Base-by-base conservation (phyloP, 2,888 invertebrate species). In the Ecliptopera silaceata region DNA sequence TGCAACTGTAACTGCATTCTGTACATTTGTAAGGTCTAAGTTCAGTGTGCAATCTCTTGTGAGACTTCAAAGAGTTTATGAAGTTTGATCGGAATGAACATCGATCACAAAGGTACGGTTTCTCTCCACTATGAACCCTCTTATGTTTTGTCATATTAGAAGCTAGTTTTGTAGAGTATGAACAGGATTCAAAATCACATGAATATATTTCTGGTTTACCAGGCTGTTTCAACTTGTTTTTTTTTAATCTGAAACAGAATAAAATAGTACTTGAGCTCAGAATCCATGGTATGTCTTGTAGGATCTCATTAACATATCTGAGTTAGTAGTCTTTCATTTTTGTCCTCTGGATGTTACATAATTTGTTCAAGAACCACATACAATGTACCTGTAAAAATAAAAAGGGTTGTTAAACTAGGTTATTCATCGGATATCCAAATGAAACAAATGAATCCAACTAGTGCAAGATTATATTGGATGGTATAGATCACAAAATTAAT, bases 111-210 rank as follows among this genome's bases (percentile, higher is more conserved):
- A 88, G 75, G 66, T 83, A 92, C 1, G 86, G 91, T 49, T 86
- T 88, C 55, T 91, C 88, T 39, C 79, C 76, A 5, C 87, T 87
- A 56, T 92, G 91, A 26, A 77, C 82, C 61, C 91, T 76, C 70
- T 79, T 86, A 61, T 92, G 91, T 64, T 89, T 91, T 38, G 79
- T 80, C n/a, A 92, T 75, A 70, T 92, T 92, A 38, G 86, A 88
- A 18, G 84, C 82, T 34, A 86, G 68, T 74, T 92, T 93, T 59
- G 92, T 87, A 59, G 83, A 84, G 74, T 94, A 94, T 31, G 80
- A 81, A 70, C 93, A 93, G 38, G 87, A 82, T 61, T 88, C 85
- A 64, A 81, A 86, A 60, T 91, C 82, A 77, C 93, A 94, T 18
- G 72, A 62, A 74, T 84, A 91, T 84, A 80, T 62, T 88, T 91